Percentiles rank a stretch among this genome's conserved stretches.
phyloP scores from a whole-genome alignment of 2,797 vertebrate species.

The Gallirallus australis region DNA sequence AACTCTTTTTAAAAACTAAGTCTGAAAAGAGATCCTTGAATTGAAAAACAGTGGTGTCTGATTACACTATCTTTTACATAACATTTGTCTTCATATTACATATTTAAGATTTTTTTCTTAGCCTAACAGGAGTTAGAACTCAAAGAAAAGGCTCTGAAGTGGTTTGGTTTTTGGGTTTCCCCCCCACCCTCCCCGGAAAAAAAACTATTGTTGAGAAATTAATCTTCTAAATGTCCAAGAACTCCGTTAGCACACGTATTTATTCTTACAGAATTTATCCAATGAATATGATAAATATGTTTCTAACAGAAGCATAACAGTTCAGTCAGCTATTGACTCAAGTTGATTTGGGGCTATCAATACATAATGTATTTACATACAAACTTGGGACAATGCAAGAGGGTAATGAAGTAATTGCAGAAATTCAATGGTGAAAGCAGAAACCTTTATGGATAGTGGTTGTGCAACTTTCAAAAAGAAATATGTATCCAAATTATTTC shows the following conservation, averaged over 20 bases:
- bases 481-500: background rate
- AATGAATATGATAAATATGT: background rate
- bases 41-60: rapidly evolving
- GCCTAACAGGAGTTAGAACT: background rate
- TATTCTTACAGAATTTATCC: background rate
- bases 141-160: background rate
- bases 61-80: background rate
- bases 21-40: background rate
- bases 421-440: background rate
- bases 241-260: background rate
- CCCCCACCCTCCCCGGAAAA: background rate
- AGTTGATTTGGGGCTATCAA: background rate
- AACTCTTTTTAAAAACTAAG: background rate
- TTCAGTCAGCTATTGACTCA: background rate
- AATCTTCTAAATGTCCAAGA: background rate
- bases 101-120: background rate
- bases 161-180: background rate
- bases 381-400: background rate
- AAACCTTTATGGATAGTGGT: background rate
- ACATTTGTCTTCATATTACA: background rate
- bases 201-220: background rate
- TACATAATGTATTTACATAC: background rate
- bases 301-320: background rate
- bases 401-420: background rate
- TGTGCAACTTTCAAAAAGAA: background rate